A percentile compares a stretch with the other conserved stretches of the same genome.
phyloP scores from a whole-genome alignment of 2,888 invertebrate species.

The Aplocera efformata region DNA sequence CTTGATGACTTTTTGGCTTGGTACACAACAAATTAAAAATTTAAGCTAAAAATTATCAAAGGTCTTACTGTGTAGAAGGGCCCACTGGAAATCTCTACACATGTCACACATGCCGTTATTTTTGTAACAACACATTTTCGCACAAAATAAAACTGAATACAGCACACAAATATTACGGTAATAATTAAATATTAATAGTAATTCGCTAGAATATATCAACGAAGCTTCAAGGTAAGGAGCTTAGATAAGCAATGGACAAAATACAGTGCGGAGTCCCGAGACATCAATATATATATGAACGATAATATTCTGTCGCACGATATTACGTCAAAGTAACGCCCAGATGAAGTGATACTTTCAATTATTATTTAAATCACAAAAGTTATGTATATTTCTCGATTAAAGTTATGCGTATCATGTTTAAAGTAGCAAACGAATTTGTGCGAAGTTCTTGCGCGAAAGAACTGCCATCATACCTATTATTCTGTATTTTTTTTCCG shows the following conservation, averaged over 20 bases:
- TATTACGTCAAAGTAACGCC: conserved; percentile 78
- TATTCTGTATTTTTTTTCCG: too few species aligned
- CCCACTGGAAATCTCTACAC: conserved; percentile 71
- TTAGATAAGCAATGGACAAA: conserved; percentile 74
- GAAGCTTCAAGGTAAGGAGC: conserved; percentile 75
- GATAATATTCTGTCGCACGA: conserved; percentile 70
- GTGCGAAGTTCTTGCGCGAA: too few species aligned
- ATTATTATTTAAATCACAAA: conserved; percentile 63
- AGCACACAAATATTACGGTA: background rate
- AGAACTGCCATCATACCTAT: too few species aligned
- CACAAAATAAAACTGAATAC: conserved; percentile 23
- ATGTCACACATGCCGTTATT: conserved; percentile 69
- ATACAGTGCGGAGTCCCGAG: conserved; percentile 62
- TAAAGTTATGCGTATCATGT: too few species aligned
- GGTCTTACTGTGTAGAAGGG: conserved; percentile 67
- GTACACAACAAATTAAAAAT: too few species aligned
- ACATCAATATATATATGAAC: conserved; percentile 74
- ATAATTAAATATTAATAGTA: conserved; percentile 21
- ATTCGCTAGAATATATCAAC: conserved; percentile 43
- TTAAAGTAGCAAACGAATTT: background rate
- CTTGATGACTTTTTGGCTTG: too few species aligned
- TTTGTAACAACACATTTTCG: conserved; percentile 73
- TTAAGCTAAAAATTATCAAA: background rate
- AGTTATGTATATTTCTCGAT: conserved; percentile 49
- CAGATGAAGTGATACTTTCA: conserved; percentile 69